Conservation (phyloP, 1,140 invertebrate species). For the Heliconius eleuchia region DNA sequence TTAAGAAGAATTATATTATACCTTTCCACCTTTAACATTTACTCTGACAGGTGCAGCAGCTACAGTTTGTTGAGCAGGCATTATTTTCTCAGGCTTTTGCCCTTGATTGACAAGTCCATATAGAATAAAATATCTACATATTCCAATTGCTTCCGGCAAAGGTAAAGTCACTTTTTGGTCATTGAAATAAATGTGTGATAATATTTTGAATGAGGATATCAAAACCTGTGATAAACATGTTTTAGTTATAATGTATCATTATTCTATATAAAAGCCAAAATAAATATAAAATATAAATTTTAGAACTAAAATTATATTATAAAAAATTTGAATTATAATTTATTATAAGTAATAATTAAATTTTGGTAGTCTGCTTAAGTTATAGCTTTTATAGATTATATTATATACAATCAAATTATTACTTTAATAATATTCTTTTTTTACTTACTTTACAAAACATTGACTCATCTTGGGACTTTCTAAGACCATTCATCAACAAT, state of each 20-base stretch:
- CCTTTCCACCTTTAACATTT: conserved; percentile 67
- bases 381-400: too few relatives aligned
- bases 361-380: too few relatives aligned
- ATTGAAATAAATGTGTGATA: conserved; percentile 68
- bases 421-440: background rate
- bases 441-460: conserved; percentile 68
- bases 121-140: conserved; percentile 62
- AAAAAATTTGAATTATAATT: too few relatives aligned
- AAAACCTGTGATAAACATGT: conserved; percentile 55
- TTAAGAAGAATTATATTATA: conserved; percentile 29
- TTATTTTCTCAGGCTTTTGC: conserved; percentile 59
- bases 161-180: conserved; percentile 49
- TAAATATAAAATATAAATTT: too few relatives aligned
- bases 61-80: conserved; percentile 69
- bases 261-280: background rate
- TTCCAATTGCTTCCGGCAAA: conserved; percentile 63
- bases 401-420: too few relatives aligned
- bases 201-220: conserved; percentile 63
- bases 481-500: conserved; percentile 58
- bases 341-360: too few relatives aligned
- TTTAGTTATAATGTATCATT: background rate
- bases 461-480: conserved; percentile 62
- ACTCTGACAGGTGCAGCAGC: conserved; percentile 50
- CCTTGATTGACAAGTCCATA: conserved; percentile 58
- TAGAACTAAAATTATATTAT: too few relatives aligned